A percentile compares a stretch with the other conserved stretches of the same genome.
These are phyloP conservation scores for Copsychus sechellarum DNA, from an alignment of 2,113 vertebrate species.

Conservation along the genomic window DNA sequence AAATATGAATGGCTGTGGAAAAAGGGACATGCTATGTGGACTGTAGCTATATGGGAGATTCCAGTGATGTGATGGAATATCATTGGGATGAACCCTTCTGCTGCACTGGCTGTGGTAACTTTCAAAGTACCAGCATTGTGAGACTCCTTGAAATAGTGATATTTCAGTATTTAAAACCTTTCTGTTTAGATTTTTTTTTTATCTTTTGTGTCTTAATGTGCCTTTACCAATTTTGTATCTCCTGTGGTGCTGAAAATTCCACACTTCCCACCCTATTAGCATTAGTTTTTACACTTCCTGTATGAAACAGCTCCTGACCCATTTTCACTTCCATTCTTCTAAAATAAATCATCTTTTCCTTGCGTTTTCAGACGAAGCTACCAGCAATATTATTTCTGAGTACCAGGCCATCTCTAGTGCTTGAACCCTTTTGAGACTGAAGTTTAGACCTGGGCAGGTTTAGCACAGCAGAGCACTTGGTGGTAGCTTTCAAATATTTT, in stretches of 20 bases:
- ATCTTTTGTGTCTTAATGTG: neutral
- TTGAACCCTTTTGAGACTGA: neutral
- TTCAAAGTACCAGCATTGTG: neutral
- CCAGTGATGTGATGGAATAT: neutral
- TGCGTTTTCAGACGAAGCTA: neutral
- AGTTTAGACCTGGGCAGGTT: neutral
- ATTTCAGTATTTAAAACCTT: neutral
- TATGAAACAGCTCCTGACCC: neutral
- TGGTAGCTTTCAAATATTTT: neutral
- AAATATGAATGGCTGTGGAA: neutral
- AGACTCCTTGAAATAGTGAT: neutral
- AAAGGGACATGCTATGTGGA: fast-evolving
- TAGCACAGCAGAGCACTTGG: neutral
- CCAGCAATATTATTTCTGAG: neutral
- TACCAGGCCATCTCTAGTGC: neutral
- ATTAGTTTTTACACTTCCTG: neutral
- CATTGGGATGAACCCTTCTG: neutral
- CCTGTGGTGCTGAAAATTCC: neutral
- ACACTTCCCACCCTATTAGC: neutral
- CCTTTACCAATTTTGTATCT: neutral
- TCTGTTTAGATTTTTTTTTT: neutral
- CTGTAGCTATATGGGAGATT: neutral
- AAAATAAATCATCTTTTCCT: neutral
- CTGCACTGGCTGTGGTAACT: neutral
- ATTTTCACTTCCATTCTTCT: conserved; percentile 7